phyloP scores from a whole-genome alignment of 2,113 vertebrate genomes.

The Chamaea fasciata region DNA sequence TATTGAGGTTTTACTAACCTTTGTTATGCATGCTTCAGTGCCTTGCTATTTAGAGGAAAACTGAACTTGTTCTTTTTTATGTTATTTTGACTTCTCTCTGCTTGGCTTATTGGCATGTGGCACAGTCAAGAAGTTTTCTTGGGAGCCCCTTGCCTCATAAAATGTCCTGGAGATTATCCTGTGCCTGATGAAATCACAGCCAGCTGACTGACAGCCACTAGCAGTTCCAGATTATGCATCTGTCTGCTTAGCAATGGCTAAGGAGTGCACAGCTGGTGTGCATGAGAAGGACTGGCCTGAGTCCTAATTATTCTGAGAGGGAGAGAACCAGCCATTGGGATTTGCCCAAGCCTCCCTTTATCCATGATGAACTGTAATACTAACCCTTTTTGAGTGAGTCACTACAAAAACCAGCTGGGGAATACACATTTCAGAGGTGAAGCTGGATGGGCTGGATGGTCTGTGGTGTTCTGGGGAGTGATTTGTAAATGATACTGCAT shows the following conservation, averaged over 20 bases:
- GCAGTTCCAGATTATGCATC: conserved; percentile 1
- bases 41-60: neutral
- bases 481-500: neutral
- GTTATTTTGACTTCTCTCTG: neutral
- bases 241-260: neutral
- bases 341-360: neutral
- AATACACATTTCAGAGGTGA: neutral
- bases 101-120: neutral
- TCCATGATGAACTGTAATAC: neutral
- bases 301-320: neutral
- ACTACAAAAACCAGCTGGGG: neutral
- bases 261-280: neutral
- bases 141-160: neutral
- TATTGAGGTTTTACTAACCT: neutral
- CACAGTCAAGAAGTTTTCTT: neutral
- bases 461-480: neutral
- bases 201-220: neutral
- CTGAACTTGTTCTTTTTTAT: neutral
- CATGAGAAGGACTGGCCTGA: neutral
- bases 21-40: neutral
- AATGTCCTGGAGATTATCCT: neutral
- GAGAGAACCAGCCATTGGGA: conserved; percentile 28
- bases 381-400: conserved; percentile 17
- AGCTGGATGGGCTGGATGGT: neutral
- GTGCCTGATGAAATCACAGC: neutral